These are phyloP conservation scores for Tetropium fuscum DNA, from an alignment of 2,888 invertebrate species.

Conservation along the genomic window DNA sequence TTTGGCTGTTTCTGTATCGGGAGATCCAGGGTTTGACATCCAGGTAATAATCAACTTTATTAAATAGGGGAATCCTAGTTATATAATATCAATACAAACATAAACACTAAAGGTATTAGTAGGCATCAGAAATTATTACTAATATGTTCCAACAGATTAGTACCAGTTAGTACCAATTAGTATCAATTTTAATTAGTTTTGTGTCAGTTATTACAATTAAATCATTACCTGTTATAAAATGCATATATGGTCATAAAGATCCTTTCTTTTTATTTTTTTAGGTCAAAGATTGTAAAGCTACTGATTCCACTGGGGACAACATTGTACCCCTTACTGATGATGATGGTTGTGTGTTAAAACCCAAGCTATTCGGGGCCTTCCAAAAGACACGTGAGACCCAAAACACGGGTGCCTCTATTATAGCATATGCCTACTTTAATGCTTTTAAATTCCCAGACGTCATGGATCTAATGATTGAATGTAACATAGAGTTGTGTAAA, in stretches of 20 bases:
- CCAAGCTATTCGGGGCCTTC: slow-evolving; percentile 85
- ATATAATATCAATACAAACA: no score
- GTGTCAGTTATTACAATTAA: no score
- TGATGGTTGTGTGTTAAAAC: slow-evolving; percentile 81
- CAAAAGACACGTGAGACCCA: slow-evolving; percentile 83
- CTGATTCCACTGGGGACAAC: slow-evolving; percentile 76
- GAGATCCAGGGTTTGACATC: slow-evolving; percentile 83
- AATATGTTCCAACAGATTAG: no score
- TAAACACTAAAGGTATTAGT: no score
- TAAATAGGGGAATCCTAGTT: no score
- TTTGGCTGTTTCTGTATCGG: slow-evolving; percentile 82
- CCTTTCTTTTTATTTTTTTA: no score
- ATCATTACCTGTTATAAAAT: no score
- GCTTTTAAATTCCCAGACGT: slow-evolving; percentile 88
- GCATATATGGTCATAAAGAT: no score
- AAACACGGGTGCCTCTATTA: slow-evolving; percentile 78
- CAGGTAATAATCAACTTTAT: no score
- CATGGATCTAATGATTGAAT: slow-evolving; percentile 85
- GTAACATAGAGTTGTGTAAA: slow-evolving; percentile 86
- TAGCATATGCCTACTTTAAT: slow-evolving; percentile 83
- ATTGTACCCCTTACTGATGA: slow-evolving; percentile 79
- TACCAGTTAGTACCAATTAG: no score
- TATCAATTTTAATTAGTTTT: no score
- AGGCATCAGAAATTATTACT: no score
- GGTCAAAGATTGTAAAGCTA: slow-evolving; percentile 82